Conservation (phyloP, 2,797 vertebrate genomes). For the Gouania willdenowi region DNA sequence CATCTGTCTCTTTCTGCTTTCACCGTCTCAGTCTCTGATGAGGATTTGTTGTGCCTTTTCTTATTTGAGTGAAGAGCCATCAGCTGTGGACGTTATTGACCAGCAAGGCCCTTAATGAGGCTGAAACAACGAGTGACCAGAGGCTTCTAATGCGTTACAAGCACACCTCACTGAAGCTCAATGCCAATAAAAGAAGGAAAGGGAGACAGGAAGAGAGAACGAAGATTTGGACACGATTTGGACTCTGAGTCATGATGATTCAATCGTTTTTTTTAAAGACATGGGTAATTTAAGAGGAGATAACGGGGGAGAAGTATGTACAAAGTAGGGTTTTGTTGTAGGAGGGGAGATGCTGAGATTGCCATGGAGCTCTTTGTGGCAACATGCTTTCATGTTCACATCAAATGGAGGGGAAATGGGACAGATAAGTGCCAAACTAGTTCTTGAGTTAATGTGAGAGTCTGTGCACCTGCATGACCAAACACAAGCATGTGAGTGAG, state of each 20-base stretch:
- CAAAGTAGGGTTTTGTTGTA: slow-evolving; percentile 20
- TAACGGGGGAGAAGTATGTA: slow-evolving; percentile 2
- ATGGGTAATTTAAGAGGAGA: slow-evolving; percentile 9
- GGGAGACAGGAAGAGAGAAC: neutral
- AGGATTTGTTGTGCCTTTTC: slow-evolving; percentile 15
- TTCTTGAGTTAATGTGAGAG: slow-evolving; percentile 1
- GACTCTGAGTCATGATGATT: slow-evolving; percentile 18
- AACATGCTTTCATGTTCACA: slow-evolving; percentile 66
- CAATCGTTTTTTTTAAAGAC: slow-evolving; percentile 7
- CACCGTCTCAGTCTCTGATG: slow-evolving; percentile 7
- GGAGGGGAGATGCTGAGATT: slow-evolving; percentile 44
- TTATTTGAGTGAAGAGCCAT: slow-evolving; percentile 8
- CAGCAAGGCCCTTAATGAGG: slow-evolving; percentile 55
- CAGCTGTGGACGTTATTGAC: slow-evolving; percentile 45
- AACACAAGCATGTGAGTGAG: slow-evolving; percentile 6
- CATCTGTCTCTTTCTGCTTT: neutral
- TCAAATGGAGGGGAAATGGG: slow-evolving; percentile 66
- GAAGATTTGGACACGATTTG: slow-evolving; percentile 12
- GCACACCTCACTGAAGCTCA: slow-evolving; percentile 42
- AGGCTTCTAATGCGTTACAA: slow-evolving; percentile 51
- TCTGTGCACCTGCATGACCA: slow-evolving; percentile 28
- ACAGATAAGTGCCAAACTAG: slow-evolving; percentile 27
- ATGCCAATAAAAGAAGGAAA: slow-evolving; percentile 7
- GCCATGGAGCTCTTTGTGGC: slow-evolving; percentile 31
- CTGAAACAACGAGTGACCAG: slow-evolving; percentile 47